Conservation (phyloP, 2,888 invertebrate genomes). For the Thymelicus acteon region DNA sequence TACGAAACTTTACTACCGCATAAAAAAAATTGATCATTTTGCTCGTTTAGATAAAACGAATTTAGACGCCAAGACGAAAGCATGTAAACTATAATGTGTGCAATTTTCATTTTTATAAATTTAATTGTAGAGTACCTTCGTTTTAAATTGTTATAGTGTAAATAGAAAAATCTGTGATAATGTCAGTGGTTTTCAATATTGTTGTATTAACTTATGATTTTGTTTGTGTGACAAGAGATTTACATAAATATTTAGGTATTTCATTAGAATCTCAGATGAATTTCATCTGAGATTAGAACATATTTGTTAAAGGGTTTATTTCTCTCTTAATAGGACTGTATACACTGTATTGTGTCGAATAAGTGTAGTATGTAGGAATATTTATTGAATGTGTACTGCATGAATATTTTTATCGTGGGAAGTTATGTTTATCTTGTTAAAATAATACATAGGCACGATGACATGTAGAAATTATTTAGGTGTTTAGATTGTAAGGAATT, state of each 20-base stretch:
- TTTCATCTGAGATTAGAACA: no score
- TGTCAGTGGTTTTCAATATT: constrained; percentile 13
- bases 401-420: constrained; percentile 14
- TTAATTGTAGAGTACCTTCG: constrained; percentile 5
- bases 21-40: background rate
- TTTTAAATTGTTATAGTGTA: constrained; percentile 10
- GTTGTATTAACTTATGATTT: constrained; percentile 4
- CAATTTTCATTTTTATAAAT: constrained; percentile 28
- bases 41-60: background rate
- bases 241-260: background rate
- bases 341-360: background rate
- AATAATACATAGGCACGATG: no score
- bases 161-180: constrained; percentile 33
- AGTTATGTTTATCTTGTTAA: background rate
- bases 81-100: constrained; percentile 11
- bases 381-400: constrained; percentile 22
- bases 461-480: background rate
- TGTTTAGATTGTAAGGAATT: constrained; percentile 57
- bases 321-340: background rate
- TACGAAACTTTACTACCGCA: no score
- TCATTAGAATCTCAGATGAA: no score
- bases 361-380: constrained; percentile 11
- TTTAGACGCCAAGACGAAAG: background rate
- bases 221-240: constrained; percentile 3
- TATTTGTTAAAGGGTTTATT: background rate